phyloP scores from a whole-genome alignment of 2,797 vertebrate genomes.

The Chaetophractus vellerosus region DNA sequence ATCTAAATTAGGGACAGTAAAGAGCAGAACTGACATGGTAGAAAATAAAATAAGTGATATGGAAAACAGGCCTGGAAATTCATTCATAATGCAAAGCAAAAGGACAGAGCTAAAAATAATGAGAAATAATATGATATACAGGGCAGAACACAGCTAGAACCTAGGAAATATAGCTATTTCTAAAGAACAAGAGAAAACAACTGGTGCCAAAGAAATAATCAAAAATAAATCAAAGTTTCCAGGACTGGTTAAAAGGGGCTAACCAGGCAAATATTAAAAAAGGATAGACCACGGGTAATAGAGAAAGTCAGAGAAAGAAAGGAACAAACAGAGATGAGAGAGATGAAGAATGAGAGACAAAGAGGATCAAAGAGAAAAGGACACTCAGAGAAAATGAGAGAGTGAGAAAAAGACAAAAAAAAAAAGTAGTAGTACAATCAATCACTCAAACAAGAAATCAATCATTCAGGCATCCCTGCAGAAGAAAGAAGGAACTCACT shows the following conservation, averaged over 20 bases:
- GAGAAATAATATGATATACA: not conserved
- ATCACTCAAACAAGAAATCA: not conserved
- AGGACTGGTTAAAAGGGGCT: not conserved
- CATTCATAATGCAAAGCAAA: slow-evolving; percentile 33
- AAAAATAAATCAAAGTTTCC: slow-evolving; percentile 23
- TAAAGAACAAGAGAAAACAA: not conserved
- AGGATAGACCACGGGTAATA: not conserved
- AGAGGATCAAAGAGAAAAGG: not conserved
- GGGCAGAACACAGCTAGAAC: not conserved
- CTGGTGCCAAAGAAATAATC: not conserved
- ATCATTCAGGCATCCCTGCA: not conserved
- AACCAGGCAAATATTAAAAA: not conserved
- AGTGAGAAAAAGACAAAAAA: not conserved
- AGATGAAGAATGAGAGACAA: not conserved
- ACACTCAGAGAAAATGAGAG: not conserved
- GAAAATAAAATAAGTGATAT: slow-evolving; percentile 57
- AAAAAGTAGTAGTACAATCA: not conserved
- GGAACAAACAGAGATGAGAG: not conserved
- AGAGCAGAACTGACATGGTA: not conserved
- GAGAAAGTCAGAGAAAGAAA: not conserved
- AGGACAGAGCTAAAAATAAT: not conserved
- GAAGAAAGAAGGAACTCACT: not conserved
- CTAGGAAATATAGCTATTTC: not conserved
- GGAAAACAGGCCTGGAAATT: not conserved
- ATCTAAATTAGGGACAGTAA: slow-evolving; percentile 9